A percentile compares a stretch with the other conserved stretches of the same genome.
Conservation (phyloP, 2,113 vertebrate genomes). For the Zosterops lateralis region DNA sequence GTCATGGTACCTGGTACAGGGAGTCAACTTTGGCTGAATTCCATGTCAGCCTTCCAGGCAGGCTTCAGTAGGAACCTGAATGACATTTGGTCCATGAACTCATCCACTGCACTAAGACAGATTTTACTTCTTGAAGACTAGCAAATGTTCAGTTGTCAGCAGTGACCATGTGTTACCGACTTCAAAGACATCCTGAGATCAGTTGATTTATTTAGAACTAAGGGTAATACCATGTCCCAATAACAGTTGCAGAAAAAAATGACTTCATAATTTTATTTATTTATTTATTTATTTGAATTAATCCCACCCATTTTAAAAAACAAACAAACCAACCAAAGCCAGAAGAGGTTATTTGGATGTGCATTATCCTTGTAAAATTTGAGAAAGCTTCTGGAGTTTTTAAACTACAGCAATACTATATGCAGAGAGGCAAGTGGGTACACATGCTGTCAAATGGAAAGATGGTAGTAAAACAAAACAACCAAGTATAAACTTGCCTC, state of each 20-base stretch:
- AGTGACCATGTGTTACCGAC: rapidly evolving
- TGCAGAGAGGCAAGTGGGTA: not conserved
- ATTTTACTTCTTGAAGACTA: not conserved
- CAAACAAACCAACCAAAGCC: not conserved
- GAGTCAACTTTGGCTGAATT: not conserved
- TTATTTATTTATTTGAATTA: not conserved
- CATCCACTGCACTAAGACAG: not conserved
- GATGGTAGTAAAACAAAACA: not conserved
- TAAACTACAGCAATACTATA: not conserved
- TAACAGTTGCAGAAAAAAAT: not conserved
- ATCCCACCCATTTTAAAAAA: not conserved
- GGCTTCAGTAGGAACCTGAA: not conserved
- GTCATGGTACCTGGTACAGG: not conserved
- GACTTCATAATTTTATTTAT: not conserved
- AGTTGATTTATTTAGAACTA: not conserved
- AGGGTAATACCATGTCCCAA: not conserved
- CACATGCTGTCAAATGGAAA: not conserved
- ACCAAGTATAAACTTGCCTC: not conserved
- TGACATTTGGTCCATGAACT: not conserved
- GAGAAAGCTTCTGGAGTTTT: not conserved
- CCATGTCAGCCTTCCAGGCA: not conserved
- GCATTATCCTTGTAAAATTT: not conserved
- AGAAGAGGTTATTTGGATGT: not conserved
- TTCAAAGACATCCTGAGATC: not conserved
- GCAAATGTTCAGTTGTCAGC: not conserved